phyloP scores from a whole-genome alignment of 1,140 invertebrate genomes.

The Dreissena polymorpha region DNA sequence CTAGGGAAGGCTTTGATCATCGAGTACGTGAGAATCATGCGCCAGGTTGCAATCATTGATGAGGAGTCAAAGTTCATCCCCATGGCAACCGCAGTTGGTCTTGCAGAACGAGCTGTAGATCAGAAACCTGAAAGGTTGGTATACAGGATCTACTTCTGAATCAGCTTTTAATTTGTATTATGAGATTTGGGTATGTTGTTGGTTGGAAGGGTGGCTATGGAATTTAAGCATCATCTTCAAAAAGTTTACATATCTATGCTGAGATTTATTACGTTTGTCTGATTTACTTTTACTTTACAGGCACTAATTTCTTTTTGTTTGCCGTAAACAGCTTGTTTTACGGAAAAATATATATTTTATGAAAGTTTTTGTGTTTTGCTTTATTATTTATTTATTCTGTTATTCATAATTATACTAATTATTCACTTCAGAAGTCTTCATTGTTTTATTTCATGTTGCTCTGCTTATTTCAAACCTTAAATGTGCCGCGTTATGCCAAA shows the following conservation, averaged over 20 bases:
- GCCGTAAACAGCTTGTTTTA: too few species aligned
- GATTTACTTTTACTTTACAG: too few species aligned
- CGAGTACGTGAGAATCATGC: conserved; percentile 61
- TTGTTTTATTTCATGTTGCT: too few species aligned
- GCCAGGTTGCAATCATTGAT: conserved; percentile 33
- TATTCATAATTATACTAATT: too few species aligned
- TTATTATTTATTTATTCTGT: too few species aligned
- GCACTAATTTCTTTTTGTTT: too few species aligned
- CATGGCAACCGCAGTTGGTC: conserved; percentile 64
- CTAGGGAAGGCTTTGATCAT: conserved; percentile 39
- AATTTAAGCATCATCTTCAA: not conserved
- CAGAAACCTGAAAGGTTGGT: conserved; percentile 60
- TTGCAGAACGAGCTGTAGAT: conserved; percentile 66
- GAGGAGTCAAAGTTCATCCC: conserved; percentile 58
- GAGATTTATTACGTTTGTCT: too few species aligned
- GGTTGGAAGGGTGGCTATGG: not conserved
- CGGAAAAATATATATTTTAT: too few species aligned
- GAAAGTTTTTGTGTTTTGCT: too few species aligned
- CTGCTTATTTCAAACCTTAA: too few species aligned
- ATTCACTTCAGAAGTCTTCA: too few species aligned
- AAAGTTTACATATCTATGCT: not conserved
- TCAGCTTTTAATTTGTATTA: not conserved
- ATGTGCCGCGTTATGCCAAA: too few species aligned
- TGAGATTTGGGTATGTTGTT: not conserved
- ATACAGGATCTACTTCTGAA: not conserved